Percentiles rank a stretch among this genome's conserved stretches.
Conservation (phyloP, 2,888 invertebrate species). For the Eudasyphora cyanicolor region DNA sequence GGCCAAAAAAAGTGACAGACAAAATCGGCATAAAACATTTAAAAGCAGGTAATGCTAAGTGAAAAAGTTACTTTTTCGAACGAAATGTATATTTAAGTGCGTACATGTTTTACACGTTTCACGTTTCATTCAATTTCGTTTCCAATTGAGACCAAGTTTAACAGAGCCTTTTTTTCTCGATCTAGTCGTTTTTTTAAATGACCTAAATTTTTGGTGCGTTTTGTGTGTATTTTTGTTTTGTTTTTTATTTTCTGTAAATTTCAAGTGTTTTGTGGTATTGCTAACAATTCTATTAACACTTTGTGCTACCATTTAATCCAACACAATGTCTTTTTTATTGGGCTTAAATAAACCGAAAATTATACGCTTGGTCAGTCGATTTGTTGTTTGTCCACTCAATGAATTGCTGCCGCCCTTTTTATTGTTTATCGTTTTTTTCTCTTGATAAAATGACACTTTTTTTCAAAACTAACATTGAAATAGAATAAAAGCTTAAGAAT, state of each 20-base stretch:
- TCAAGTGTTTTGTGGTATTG: too few species aligned
- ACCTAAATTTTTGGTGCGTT: constrained; percentile 30
- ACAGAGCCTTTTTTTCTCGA: constrained; percentile 9
- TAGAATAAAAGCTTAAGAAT: neutral
- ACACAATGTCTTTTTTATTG: constrained; percentile 1
- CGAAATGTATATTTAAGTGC: neutral
- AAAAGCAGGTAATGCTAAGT: neutral
- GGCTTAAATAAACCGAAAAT: neutral
- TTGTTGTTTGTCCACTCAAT: neutral
- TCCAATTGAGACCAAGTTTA: too few species aligned
- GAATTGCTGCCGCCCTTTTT: neutral
- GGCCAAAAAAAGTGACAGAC: neutral
- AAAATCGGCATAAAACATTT: neutral
- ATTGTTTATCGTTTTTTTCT: too few species aligned
- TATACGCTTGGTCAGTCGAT: neutral
- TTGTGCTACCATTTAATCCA: constrained; percentile 1
- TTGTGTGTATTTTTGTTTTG: too few species aligned
- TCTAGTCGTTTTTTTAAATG: constrained; percentile 18
- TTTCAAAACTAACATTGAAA: neutral
- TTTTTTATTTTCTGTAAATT: neutral
- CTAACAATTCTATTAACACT: constrained; percentile 15
- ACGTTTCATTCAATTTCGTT: constrained; percentile 6
- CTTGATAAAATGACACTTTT: constrained; percentile 10
- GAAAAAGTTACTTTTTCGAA: too few species aligned
- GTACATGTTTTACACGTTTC: constrained; percentile 9